Conservation (phyloP, 2,888 invertebrate species). For the Cheiracanthium punctorium region DNA sequence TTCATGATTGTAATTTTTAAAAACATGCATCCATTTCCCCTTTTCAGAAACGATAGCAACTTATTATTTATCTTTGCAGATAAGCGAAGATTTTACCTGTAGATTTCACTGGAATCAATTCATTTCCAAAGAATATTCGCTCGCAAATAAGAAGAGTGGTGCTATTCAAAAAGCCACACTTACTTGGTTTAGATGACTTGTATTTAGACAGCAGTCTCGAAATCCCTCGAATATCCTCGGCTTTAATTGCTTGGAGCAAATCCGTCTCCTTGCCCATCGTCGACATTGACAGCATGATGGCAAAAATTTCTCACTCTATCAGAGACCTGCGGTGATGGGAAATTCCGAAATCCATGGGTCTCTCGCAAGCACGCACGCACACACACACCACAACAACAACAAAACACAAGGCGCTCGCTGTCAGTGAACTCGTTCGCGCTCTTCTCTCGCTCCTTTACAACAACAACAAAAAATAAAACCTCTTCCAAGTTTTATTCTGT, state of each 20-base stretch:
- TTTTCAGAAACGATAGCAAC: too few species aligned
- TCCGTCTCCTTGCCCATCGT: slow-evolving; percentile 67
- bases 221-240: slow-evolving; percentile 70
- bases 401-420: slow-evolving; percentile 7
- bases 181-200: slow-evolving; percentile 70
- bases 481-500: slow-evolving; percentile 23
- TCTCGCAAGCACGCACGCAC: neutral
- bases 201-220: slow-evolving; percentile 63
- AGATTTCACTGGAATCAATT: neutral
- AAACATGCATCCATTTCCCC: too few species aligned
- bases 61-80: too few species aligned
- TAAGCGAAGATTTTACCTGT: neutral
- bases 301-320: slow-evolving; percentile 18
- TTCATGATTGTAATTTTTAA: too few species aligned
- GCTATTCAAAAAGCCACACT: slow-evolving; percentile 20
- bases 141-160: neutral
- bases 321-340: slow-evolving; percentile 49
- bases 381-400: too few species aligned
- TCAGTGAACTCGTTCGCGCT: slow-evolving; percentile 30
- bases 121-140: neutral
- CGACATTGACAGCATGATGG: slow-evolving; percentile 56
- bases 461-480: slow-evolving; percentile 21
- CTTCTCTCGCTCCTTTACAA: too few species aligned
- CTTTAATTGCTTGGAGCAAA: slow-evolving; percentile 70
- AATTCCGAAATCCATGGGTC: slow-evolving; percentile 51